Evolutionary conservation across 92 coral and sea anemone genomes (phyloP), one percentile per base, ranked within the genome.

Genomic region (Porites divaricata): DNA sequence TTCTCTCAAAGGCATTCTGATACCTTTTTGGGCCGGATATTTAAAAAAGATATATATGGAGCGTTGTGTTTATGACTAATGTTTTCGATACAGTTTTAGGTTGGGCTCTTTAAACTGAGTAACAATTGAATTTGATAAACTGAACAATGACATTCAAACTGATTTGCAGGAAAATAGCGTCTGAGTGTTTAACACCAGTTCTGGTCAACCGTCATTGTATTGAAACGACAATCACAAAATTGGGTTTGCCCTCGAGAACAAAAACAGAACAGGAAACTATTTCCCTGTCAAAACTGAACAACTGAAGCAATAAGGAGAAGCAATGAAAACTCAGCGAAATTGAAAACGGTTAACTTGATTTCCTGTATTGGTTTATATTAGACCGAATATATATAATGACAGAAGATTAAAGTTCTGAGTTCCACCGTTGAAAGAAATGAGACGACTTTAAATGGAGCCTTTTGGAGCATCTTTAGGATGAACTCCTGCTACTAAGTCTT

Each of bases 101-200:
- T 4, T 35, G 45, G 45, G 45, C 45, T 35, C 45, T 35, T 35
- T 35, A 35, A 35, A 35, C 45, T 5, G 45, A 35, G 5, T 35
- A 35, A 57, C 14, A 57, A 2, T 57, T 57, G 19, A 57, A 17
- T 57, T 2, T 57, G 19, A 12, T 57, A 57, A 35, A 35, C 45
- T 35, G 45, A 35, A 57, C 17, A 17, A 9, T 57, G 17, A 57
- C 54, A 76, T 26, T 59, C 35, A 26, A 58, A 58, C 80, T 51
- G 58, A 78, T 78, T 78, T 78, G 15, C 81, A 77, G 63, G 67
- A 20, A 25, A 77, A 63, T 19, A 19, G 53, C 35, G 58, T 63
- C 13, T n/a, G 67, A 28, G 19, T 19, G 13, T 11, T 8, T 49
- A 16, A 1, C 75, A 4, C 75, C 24, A 71, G 56, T 57, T 17